Evolutionary conservation across 2,113 vertebrate genomes (phyloP).

Genomic region (Neolamprologus sp.): DNA sequence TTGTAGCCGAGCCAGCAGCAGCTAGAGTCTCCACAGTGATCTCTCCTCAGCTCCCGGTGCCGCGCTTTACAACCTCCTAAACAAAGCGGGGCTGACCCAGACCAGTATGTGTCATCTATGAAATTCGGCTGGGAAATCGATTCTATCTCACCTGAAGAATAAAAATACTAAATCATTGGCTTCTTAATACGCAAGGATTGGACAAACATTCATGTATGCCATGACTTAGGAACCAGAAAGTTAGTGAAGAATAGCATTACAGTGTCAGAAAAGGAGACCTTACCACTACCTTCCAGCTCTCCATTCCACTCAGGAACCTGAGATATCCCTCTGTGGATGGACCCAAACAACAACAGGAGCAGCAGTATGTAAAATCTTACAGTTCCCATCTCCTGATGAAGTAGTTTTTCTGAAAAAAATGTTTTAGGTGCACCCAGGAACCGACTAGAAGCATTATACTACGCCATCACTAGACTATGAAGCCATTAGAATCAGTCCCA

Average conservation of each 20-base stretch:
- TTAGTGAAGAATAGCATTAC: not conserved
- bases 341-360: slow-evolving; percentile 31
- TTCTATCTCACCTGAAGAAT: slow-evolving; percentile 34
- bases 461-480: not conserved
- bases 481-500: not conserved
- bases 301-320: slow-evolving; percentile 38
- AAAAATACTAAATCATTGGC: not conserved
- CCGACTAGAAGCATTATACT: not conserved
- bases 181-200: not conserved
- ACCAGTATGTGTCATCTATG: slow-evolving; percentile 73
- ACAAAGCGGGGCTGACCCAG: slow-evolving; percentile 75
- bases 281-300: slow-evolving; percentile 61
- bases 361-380: slow-evolving; percentile 10
- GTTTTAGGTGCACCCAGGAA: not conserved
- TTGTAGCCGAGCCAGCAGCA: slow-evolving; percentile 83
- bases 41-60: slow-evolving; percentile 75
- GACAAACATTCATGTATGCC: not conserved
- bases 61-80: slow-evolving; percentile 70
- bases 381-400: not conserved
- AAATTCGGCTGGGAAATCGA: slow-evolving; percentile 8
- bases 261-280: not conserved
- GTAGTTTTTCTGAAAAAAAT: not conserved
- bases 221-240: not conserved
- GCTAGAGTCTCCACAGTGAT: slow-evolving; percentile 75
- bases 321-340: slow-evolving; percentile 5